phyloP scores from a whole-genome alignment of 2,888 invertebrate species.

The Emmelina monodactyla region DNA sequence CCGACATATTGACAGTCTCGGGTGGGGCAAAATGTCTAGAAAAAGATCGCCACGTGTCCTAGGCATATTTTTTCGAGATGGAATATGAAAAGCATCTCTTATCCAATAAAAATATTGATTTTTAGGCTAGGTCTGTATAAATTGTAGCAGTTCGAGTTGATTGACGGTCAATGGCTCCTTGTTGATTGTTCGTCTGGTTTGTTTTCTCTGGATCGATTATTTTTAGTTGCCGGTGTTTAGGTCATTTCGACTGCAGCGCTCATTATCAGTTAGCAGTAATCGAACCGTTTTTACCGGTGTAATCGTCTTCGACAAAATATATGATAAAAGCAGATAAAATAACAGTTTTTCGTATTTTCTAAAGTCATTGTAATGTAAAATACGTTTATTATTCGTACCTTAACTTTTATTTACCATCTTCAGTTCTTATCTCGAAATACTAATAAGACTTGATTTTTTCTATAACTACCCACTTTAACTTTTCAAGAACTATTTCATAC shows the following conservation, averaged over 20 bases:
- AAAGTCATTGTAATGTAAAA: neutral
- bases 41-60: conserved; percentile 61
- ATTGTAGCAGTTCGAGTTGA: too few species aligned
- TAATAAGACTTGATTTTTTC: too few species aligned
- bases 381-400: neutral
- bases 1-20: conserved; percentile 46
- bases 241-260: neutral
- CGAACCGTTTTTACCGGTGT: neutral
- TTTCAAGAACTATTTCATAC: too few species aligned
- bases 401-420: too few species aligned
- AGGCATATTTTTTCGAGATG: conserved; percentile 26
- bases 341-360: neutral
- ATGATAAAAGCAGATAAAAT: neutral
- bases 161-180: neutral
- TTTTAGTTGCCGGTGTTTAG: conserved; percentile 22
- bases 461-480: too few species aligned
- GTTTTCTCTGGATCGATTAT: conserved; percentile 38
- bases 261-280: too few species aligned
- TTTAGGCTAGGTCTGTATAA: neutral
- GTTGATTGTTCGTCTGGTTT: conserved; percentile 19
- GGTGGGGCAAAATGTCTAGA: conserved; percentile 60
- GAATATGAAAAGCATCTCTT: neutral
- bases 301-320: neutral
- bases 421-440: too few species aligned
- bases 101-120: neutral